These are phyloP conservation scores for Hypercompe scribonia DNA, from an alignment of 2,888 invertebrate genomes.

Conservation along the genomic window DNA sequence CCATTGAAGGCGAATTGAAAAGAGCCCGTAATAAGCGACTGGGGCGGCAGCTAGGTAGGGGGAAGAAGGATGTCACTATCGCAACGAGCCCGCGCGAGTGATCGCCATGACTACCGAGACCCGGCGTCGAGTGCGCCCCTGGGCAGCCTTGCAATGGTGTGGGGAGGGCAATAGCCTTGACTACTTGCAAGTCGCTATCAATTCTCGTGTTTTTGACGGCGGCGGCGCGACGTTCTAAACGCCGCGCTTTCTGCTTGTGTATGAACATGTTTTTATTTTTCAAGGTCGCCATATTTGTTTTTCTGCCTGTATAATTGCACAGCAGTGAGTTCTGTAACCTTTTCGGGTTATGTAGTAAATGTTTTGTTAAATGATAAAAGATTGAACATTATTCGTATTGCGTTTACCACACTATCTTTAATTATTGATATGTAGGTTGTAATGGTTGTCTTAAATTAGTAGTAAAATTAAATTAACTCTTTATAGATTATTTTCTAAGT, in stretches of 20 bases:
- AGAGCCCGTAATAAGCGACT: conserved; percentile 75
- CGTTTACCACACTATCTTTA: neutral
- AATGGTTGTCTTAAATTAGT: neutral
- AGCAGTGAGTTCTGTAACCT: neutral
- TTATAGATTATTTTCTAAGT: neutral
- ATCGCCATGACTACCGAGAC: conserved; percentile 78
- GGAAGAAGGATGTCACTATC: conserved; percentile 76
- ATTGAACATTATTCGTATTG: neutral
- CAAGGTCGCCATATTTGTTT: conserved; percentile 69
- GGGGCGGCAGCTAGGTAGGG: conserved; percentile 46
- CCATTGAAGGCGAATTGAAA: conserved; percentile 82
- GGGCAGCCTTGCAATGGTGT: conserved; percentile 87
- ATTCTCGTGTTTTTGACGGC: conserved; percentile 75
- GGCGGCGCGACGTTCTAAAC: conserved; percentile 61
- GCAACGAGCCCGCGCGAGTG: conserved; percentile 77
- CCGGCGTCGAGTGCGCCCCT: conserved; percentile 80
- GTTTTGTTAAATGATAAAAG: neutral
- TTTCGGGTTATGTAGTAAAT: neutral
- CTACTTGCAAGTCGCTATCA: conserved; percentile 68
- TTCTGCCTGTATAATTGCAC: neutral
- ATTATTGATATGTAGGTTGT: neutral
- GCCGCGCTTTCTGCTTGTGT: conserved; percentile 71
- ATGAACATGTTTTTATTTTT: conserved; percentile 57
- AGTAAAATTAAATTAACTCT: neutral
- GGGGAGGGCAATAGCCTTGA: conserved; percentile 86